Evolutionary conservation across 2,888 invertebrate genomes (phyloP), one percentile per base, ranked within the genome.

Genomic region (Drosophila acutilabella): DNA sequence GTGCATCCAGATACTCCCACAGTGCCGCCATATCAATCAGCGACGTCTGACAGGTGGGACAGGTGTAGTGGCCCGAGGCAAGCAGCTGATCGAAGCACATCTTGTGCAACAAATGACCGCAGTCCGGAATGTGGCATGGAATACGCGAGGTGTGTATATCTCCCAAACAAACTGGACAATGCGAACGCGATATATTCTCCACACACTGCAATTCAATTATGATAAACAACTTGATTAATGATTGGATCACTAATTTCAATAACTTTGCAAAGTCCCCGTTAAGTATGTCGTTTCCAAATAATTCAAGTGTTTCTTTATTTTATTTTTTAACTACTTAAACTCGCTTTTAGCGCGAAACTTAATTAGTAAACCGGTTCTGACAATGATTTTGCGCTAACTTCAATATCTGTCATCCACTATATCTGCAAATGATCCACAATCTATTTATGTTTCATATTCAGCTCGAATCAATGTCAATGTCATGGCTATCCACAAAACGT

Each of bases 101-200:
- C 83, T 96, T 94, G 93, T 98, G 98, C 87, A 98, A 93, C 78
- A 97, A 93, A 93, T 98, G 98, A 0, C 97, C 97, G 92, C 98
- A 98, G 90, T 95, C 95, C 6, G 97, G 97, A 92, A 98, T 97
- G 93, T 97, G 97, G 92, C 97, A 96, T 54, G 96, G 96, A 90
- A 96, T 96, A 72, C 97, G 94, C 8, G 97, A 97, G 13, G 97
- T 97, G 93, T 98, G 98, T 86, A 98, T 97, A 92, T 97, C 97
- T 79, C 98, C 97, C 71, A 97, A 93, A 88, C 98, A 98, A 38
- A 98, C 96, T 0, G 98, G 97, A 91, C 98, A 98, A 93, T 97
- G 96, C 6, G 96, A 95, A 7, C 96, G 95, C 13, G 97, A 97
- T 36, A 97, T 96, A 89, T 97, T 97, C 92, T 97, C 97, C 7